Conservation (phyloP, 2,797 vertebrate genomes). For the Choloepus didactylus region DNA sequence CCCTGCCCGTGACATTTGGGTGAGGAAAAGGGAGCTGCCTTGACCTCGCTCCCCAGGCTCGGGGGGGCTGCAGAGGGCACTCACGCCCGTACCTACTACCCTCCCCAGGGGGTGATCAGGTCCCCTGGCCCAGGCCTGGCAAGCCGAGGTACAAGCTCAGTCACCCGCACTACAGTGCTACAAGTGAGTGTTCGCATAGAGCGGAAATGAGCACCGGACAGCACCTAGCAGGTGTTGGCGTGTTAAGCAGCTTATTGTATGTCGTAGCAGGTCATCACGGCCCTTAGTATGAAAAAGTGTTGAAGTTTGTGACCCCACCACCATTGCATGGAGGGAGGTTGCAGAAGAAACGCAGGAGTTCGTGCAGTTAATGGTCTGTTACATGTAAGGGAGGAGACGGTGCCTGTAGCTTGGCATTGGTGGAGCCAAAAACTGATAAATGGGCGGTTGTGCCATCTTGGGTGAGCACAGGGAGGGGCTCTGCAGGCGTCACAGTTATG, state of each 20-base stretch:
- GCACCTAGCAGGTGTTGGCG: slow-evolving; percentile 97
- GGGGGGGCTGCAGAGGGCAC: no score
- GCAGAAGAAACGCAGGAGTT: slow-evolving; percentile 98
- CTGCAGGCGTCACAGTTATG: slow-evolving; percentile 99
- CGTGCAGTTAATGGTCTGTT: slow-evolving; percentile 96
- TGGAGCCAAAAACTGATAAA: slow-evolving; percentile 96
- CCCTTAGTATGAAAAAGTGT: slow-evolving; percentile 98
- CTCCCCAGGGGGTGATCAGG: no score
- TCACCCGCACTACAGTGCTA: slow-evolving; percentile 93
- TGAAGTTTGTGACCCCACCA: slow-evolving; percentile 95
- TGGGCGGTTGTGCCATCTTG: slow-evolving; percentile 97
- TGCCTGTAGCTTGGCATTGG: slow-evolving; percentile 98
- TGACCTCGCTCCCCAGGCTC: no score
- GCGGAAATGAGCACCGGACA: slow-evolving; percentile 97
- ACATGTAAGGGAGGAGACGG: slow-evolving; percentile 98
- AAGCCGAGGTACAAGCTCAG: no score
- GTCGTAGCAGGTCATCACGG: slow-evolving; percentile 98
- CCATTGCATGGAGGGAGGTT: slow-evolving; percentile 95
- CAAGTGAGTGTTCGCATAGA: slow-evolving; percentile 95
- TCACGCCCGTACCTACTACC: no score
- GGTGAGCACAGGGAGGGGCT: slow-evolving; percentile 99
- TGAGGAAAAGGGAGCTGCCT: no score
- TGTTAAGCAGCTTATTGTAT: slow-evolving; percentile 96
- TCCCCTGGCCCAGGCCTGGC: no score
- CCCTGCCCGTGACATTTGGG: no score